Base-by-base conservation (phyloP, 2,888 invertebrate species). In the Pyrocoelia pectoralis region DNA sequence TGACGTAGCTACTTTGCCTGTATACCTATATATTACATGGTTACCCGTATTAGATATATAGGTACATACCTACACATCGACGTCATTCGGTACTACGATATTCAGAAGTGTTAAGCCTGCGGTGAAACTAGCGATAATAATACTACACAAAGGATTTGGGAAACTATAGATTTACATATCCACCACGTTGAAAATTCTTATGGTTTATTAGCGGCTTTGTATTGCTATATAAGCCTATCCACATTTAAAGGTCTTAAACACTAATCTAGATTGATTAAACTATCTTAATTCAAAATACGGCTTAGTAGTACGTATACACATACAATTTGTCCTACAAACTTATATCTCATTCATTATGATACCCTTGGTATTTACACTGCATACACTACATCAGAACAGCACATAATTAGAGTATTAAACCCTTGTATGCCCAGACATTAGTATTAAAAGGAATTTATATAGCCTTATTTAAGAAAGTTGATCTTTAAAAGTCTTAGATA, bases 121-220 rank as follows among this genome's bases (percentile, higher is more conserved):
- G 49, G 56, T 12, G 24, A 59, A 59, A 24, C 46, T 13, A 46
- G 51, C 14, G 41, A 58, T 58, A 59, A 52, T 53, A 53, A 59
- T 59, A 59, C 53, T 33, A 46, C 59, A 59, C 59, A 53, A 59
- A 52, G 53, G 59, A 52, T 59, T 58, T 59, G 38, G 15, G 53
- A 52, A 28, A 40, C 43, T 43, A 53, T 46, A 46, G 59, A 59
- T 59, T 59, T 59, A 46, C 52, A 52, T 59, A 59, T 41, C 43
- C 17, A 53, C 40, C 38, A 52, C 28, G 53, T 52, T 52, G 52
- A 18, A 28, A 52, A 52, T 59, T 53, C 40, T 43, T 53, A 46
- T 59, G 33, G 53, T 53, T 17, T 46, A 53, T 12, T 48, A 15
- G 43, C 38, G 13, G 40, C 14, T 40, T 57, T 17, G 19, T 24